Conservation (phyloP, 2,888 invertebrate species). For the Terebella lapidaria region DNA sequence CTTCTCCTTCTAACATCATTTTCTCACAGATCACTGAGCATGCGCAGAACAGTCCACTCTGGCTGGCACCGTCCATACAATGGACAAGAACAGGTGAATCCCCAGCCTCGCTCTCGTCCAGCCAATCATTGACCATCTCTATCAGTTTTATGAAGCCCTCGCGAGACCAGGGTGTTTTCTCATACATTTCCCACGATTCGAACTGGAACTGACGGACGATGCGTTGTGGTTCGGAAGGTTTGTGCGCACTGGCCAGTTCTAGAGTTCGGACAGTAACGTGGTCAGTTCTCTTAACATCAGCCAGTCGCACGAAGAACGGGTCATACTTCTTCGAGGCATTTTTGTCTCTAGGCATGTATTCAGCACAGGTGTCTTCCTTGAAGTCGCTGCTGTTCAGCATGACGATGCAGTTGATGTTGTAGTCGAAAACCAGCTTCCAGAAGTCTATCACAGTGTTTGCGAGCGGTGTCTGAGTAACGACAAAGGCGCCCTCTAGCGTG, state of each 20-base stretch:
- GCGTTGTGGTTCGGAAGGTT: conserved; percentile 27
- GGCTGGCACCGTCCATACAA: conserved; percentile 49
- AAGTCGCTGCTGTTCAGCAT: conserved; percentile 39
- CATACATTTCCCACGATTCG: conserved; percentile 40
- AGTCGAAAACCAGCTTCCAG: conserved; percentile 50
- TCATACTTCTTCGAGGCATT: conserved; percentile 10
- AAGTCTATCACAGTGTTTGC: conserved; percentile 47
- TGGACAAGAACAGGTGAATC: conserved; percentile 38
- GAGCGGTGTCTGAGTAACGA: conserved; percentile 51
- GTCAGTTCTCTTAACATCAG: conserved; percentile 32
- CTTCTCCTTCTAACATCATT: conserved; percentile 38
- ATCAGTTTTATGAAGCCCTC: conserved; percentile 41
- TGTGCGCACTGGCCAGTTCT: conserved; percentile 24
- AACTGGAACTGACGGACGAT: conserved; percentile 47
- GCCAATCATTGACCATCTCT: conserved; percentile 41
- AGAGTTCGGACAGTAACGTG: conserved; percentile 35
- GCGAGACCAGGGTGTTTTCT: conserved; percentile 41
- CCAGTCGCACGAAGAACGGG: conserved; percentile 33
- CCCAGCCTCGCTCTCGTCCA: conserved; percentile 17
- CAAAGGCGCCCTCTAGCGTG: conserved; percentile 32
- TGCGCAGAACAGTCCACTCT: conserved; percentile 44
- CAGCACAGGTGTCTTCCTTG: conserved; percentile 40
- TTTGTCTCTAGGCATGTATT: conserved; percentile 35
- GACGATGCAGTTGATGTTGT: conserved; percentile 36
- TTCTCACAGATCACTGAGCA: conserved; percentile 38